Evolutionary conservation across 2,797 vertebrate species (phyloP), one percentile per base, ranked within the genome.

Genomic region (Amphiprion clarkii): DNA sequence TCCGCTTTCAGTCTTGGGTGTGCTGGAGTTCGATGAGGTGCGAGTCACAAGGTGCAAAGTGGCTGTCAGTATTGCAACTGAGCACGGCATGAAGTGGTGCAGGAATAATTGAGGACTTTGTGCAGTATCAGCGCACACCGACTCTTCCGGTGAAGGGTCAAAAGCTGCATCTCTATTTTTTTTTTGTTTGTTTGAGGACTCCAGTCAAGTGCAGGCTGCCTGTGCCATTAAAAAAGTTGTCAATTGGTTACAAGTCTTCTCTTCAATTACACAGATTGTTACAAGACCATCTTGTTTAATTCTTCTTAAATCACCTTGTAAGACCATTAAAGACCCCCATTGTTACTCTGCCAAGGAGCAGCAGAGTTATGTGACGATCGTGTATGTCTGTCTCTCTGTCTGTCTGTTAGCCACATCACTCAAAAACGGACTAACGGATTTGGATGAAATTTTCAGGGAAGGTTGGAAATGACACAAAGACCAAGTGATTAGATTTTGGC

Each of bases 31-130:
- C 71, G 49, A 67, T 57, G 58, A 46, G 55, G 39, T 39, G 11
- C 19, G 27, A 62, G 57, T 56, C 55, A 31, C 25, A 58, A 65
- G 64, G 75, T 66, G 72, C 69, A 72, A 67, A 67, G 57, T 63
- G 59, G 58, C 65, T 62, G 51, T 51, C 68, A 61, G 60, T 53
- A 29, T 72, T 67, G 62, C 48, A 53, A 16, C 66, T 42, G 66
- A 55, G 19, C 61, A 65, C 12, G n/a, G 68, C 52, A 44, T 25
- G 58, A 74, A 61, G 46, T 53, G 46, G 44, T 9, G 5, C 40
- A 10, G 65, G 55, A 11, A 71, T 72, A 78, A 78, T 68, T 48
- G 56, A 72, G 51, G 69, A 76, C 51, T 61, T 63, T 42, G 68
- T 69, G 36, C 56, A 78, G 70, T 55, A 58, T 73, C 68, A 13